These are phyloP conservation scores for Pantherophis vulpinus DNA, from an alignment of 2,797 vertebrate species.

Conservation along the genomic window DNA sequence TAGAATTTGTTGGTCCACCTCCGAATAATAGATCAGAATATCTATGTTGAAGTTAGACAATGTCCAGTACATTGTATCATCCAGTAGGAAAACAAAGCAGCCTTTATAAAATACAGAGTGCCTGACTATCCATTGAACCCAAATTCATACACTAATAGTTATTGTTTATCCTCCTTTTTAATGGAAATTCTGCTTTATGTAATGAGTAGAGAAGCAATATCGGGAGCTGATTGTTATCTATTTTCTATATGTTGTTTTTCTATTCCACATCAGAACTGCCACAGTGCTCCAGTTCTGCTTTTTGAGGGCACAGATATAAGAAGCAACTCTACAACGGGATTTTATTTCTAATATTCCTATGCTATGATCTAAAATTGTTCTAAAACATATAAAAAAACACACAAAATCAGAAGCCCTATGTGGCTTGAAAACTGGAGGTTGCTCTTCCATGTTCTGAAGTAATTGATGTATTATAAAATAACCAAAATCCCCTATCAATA, in stretches of 20 bases:
- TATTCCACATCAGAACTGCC: no score
- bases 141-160: background rate
- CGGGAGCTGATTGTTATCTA: background rate
- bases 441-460: background rate
- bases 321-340: background rate
- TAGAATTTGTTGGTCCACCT: background rate
- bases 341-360: background rate
- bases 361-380: background rate
- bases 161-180: background rate
- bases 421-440: background rate
- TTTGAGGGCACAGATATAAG: background rate
- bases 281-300: background rate
- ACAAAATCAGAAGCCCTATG: background rate
- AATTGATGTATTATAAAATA: background rate
- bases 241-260: background rate
- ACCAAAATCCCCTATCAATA: no score
- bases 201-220: background rate
- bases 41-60: background rate
- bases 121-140: background rate
- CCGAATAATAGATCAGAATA: background rate
- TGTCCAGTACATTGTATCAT: background rate
- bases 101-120: background rate
- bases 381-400: background rate
- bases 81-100: background rate
- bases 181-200: background rate